Evolutionary conservation across 2,888 invertebrate genomes (phyloP).

Genomic region (Hirtodrosophila alboralis): DNA sequence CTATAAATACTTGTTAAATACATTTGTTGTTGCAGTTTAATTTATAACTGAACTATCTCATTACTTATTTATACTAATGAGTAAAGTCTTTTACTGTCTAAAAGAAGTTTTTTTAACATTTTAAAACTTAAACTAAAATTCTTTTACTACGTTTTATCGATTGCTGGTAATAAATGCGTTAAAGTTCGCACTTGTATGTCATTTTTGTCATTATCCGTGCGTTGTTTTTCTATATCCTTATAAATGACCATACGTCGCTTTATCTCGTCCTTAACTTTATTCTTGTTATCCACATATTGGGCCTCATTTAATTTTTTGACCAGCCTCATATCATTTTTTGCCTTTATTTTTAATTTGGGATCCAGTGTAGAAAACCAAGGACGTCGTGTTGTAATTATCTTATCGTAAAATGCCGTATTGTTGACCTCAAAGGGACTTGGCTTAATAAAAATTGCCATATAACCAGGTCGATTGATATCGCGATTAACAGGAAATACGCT

Average conservation of each 20-base stretch:
- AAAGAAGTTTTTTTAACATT: background rate
- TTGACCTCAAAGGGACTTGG: slow-evolving; percentile 51
- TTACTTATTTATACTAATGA: slow-evolving; percentile 21
- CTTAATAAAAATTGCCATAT: slow-evolving; percentile 61
- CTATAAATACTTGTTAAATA: too few relatives aligned
- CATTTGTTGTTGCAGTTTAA: too few relatives aligned
- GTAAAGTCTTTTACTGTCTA: slow-evolving; percentile 4
- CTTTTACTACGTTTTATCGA: slow-evolving; percentile 5
- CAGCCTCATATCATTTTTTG: background rate
- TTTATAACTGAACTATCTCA: background rate
- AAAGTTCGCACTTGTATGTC: background rate
- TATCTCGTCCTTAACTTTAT: slow-evolving; percentile 26
- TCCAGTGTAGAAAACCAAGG: slow-evolving; percentile 46
- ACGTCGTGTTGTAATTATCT: slow-evolving; percentile 52
- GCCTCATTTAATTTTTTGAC: background rate
- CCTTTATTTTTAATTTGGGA: slow-evolving; percentile 12
- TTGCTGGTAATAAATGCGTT: background rate
- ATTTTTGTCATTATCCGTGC: slow-evolving; percentile 5
- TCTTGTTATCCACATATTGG: slow-evolving; percentile 17
- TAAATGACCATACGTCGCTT: slow-evolving; percentile 1
- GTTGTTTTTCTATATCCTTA: slow-evolving; percentile 4
- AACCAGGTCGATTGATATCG: slow-evolving; percentile 43
- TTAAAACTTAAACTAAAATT: background rate
- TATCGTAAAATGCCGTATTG: slow-evolving; percentile 52
- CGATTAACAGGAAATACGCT: slow-evolving; percentile 64